phyloP scores from a whole-genome alignment of 2,113 vertebrate genomes.

The Recurvirostra avosetta region DNA sequence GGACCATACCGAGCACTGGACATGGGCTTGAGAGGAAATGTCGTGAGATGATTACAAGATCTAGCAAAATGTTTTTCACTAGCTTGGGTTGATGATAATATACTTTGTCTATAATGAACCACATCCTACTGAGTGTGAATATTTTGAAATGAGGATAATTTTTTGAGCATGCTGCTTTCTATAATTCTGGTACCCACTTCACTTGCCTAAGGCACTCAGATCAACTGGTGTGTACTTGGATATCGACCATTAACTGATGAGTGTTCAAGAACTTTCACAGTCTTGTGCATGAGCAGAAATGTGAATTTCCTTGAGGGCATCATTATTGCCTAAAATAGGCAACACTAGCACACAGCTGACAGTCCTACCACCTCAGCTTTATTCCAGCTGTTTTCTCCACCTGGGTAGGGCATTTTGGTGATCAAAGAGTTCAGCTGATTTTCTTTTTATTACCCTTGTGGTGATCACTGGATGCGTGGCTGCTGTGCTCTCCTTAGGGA shows the following conservation, averaged over 20 bases:
- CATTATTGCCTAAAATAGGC: background rate
- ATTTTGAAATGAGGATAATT: background rate
- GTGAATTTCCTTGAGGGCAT: background rate
- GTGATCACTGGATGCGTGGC: background rate
- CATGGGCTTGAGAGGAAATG: slow-evolving; percentile 52
- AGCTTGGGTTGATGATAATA: slow-evolving; percentile 5
- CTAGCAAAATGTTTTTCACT: background rate
- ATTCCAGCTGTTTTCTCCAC: background rate
- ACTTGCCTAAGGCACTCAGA: background rate
- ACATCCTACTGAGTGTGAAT: background rate
- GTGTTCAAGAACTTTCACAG: background rate
- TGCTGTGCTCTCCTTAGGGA: background rate
- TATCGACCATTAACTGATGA: background rate
- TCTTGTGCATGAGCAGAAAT: background rate
- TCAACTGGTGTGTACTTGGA: background rate
- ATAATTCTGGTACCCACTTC: background rate
- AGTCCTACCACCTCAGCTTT: background rate
- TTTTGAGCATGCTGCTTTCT: background rate
- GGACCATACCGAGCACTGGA: background rate
- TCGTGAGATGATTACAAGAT: background rate
- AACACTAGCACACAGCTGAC: background rate
- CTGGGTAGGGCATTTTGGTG: background rate
- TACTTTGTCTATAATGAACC: background rate
- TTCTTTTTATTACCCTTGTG: background rate
- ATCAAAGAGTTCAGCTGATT: background rate